These are phyloP conservation scores for Holothuria scabra DNA, from an alignment of 53 echinoderm and acorn worm species.

Conservation along the genomic window DNA sequence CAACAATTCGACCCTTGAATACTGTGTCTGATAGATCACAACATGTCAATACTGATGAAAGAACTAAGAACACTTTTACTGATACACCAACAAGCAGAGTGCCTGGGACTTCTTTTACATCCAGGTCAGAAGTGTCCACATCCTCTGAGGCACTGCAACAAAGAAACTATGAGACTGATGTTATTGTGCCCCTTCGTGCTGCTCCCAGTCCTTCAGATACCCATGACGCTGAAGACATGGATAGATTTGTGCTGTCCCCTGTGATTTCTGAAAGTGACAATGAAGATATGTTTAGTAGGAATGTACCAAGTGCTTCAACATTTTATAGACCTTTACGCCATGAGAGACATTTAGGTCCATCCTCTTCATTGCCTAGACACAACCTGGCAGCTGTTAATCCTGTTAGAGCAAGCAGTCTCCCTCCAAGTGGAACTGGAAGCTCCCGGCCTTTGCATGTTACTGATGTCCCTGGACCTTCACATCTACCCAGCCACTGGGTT, in stretches of 20 bases:
- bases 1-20: too few relatives aligned
- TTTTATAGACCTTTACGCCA: conserved; percentile 10
- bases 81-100: conserved; percentile 14
- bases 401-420: conserved; percentile 6
- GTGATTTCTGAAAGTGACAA: conserved; percentile 46
- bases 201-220: conserved; percentile 47
- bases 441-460: background rate
- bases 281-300: conserved; percentile 38
- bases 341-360: too few relatives aligned
- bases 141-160: conserved; percentile 45
- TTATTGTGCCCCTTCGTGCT: conserved; percentile 47
- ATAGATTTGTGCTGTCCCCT: conserved; percentile 46
- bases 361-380: background rate
- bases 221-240: conserved; percentile 44
- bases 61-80: background rate
- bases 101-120: background rate
- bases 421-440: background rate
- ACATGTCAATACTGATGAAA: conserved; percentile 7
- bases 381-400: background rate
- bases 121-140: conserved; percentile 29
- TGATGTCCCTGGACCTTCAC: background rate
- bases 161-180: conserved; percentile 49
- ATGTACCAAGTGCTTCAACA: background rate
- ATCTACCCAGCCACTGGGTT: background rate
- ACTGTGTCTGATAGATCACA: background rate